Base-by-base conservation (phyloP, 92 coral and sea anemone species). In the Epizoanthus illoricatus region DNA sequence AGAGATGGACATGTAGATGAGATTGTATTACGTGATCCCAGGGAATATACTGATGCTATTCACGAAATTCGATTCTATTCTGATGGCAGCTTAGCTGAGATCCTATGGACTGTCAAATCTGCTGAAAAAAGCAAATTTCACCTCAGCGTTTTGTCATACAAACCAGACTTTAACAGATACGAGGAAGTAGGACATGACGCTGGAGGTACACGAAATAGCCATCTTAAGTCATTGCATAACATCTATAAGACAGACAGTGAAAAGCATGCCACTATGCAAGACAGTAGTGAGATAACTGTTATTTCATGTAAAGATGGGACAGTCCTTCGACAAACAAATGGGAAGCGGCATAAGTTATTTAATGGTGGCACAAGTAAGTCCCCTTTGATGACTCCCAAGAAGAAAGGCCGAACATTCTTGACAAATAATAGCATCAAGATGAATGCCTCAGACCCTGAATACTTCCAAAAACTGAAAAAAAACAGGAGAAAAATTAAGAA, bases 41-140 rank as follows among this genome's bases (percentile, higher is more conserved):
- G 64, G 16, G 45, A 20, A 59, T 58, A 62, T 39, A 42, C 71
- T 4, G 71, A 63, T 24, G 43, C 71, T 23, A 78, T 78, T 5
- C 54, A 24, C 12, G 40, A 78, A 16, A 18, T 78, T 64, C 58
- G 61, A 15, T 63, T 78, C 58, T 43, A 62, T 40, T 60, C 82
- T 20, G 65, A 78, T 41, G 71, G 82, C 13, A 62, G 82, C 23
- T 49, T 78, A 18, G 82, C 82, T n/a, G 82, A 78, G 13, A 78
- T 78, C 57, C 15, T 24, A 17, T 78, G 82, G 82, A 21, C 82
- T 18, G 33, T 21, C 12, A 18, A 78, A 21, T 62, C 60, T 3
- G 40, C 21, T 19, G 76, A 7, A 12, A n/a, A 45, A 71, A 12
- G 13, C 52, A 56, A 43, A 21, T 74, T 74, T 33, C 23, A 62